Evolutionary conservation across 2,113 vertebrate species (phyloP), one percentile per base, ranked within the genome.

Genomic region (Rhegmatorhina hoffmannsi): DNA sequence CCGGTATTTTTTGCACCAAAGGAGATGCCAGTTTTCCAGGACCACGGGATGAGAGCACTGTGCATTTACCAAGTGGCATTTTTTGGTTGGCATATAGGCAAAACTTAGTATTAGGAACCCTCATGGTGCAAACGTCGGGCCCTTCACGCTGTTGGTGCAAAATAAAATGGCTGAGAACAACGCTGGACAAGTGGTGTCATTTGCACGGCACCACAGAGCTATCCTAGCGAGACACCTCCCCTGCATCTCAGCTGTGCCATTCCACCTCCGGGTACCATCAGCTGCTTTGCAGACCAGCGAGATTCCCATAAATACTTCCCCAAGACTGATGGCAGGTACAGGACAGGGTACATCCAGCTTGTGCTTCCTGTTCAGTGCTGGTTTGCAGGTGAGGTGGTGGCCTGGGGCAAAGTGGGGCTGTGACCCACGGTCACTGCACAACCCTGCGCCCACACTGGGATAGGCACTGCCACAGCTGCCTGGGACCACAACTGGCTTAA

Each of bases 41-140:
- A 3, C 17, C 7, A 1, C 0, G 14, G 28, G 28, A 4, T 7
- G 38, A n/a, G 5, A 0, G 9, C 17, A 0, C 2, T 10, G 20
- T 10, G 29, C 10, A 2, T 59, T 55, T 59, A 12, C 18, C 29
- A 3, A 55, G 20, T 3, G 9, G 3, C 12, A 0, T 75, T 75
- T 49, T 75, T 26, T 10, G 34, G 4, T 31, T 23, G 66, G 1
- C 23, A 1, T 6, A 3, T 0, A 9, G 34, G 18, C 58, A 36
- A 16, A n/a, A 44, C 15, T 33, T 2, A 60, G 28, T 13, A 17
- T 67, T 24, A n/a, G 43, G 23, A 33, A 33, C 16, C 29, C 11
- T 15, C 1, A 7, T 2, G 15, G 38, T 23, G 33, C 44, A 7
- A 17, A 83, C 34, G 10, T 10, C 17, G 34, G 17, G 28, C 43